These are phyloP conservation scores for Rhinichthys klamathensis DNA, from an alignment of 2,113 vertebrate species.

Conservation along the genomic window DNA sequence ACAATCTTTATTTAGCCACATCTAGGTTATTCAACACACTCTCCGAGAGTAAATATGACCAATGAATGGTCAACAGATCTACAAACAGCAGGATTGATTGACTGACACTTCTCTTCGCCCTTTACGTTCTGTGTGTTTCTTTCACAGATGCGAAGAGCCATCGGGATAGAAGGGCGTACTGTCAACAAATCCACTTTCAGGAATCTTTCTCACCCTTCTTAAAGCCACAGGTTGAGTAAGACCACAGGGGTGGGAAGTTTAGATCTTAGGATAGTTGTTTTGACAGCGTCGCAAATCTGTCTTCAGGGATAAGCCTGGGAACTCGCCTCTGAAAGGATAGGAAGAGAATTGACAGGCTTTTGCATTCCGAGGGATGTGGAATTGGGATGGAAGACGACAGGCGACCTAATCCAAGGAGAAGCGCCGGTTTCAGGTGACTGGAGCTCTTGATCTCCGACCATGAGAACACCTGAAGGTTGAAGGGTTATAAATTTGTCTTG, in stretches of 20 bases:
- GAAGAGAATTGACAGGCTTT: conserved; percentile 80
- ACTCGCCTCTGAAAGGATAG: conserved; percentile 73
- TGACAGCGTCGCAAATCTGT: conserved; percentile 69
- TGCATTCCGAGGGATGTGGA: conserved; percentile 75
- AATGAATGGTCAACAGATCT: conserved; percentile 27
- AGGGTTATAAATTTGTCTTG: background rate
- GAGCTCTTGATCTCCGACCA: background rate
- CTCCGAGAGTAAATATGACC: conserved; percentile 54
- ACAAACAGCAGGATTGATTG: background rate
- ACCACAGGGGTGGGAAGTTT: conserved; percentile 45
- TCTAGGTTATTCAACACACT: conserved; percentile 39
- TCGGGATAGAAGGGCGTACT: background rate
- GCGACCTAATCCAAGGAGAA: conserved; percentile 67
- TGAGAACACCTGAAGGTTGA: conserved; percentile 3
- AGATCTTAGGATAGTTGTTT: conserved; percentile 64
- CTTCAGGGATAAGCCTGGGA: conserved; percentile 70
- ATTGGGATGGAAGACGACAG: background rate
- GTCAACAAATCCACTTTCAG: conserved; percentile 16
- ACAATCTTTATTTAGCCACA: conserved; percentile 41
- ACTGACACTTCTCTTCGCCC: background rate
- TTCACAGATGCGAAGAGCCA: background rate
- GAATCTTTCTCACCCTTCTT: conserved; percentile 35
- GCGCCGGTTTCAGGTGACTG: background rate
- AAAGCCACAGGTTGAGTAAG: conserved; percentile 56
- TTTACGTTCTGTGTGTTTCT: background rate